These are phyloP conservation scores for Scelioninae gen. 2 DNA, from an alignment of 2,888 invertebrate species.

Conservation along the genomic window DNA sequence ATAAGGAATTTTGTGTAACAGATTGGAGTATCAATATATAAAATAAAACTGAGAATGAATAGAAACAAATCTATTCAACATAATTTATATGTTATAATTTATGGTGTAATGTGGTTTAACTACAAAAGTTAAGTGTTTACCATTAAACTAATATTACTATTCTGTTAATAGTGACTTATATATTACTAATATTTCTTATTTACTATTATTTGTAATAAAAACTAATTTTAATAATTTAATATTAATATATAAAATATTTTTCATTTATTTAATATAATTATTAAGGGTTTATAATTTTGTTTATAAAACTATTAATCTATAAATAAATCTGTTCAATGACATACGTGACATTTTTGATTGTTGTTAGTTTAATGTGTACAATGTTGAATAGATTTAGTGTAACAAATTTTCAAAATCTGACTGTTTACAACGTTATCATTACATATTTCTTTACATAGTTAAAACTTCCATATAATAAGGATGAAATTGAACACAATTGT, in stretches of 20 bases:
- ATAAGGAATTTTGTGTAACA: slow-evolving; percentile 50
- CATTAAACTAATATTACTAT: slow-evolving; percentile 1
- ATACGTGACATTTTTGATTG: not conserved
- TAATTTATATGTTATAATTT: slow-evolving; percentile 21
- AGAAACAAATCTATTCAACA: slow-evolving; percentile 53
- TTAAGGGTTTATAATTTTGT: slow-evolving; percentile 2
- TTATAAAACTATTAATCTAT: slow-evolving; percentile 16
- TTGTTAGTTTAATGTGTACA: not conserved
- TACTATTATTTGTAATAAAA: slow-evolving; percentile 8
- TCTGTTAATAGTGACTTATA: slow-evolving; percentile 7
- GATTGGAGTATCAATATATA: slow-evolving; percentile 41
- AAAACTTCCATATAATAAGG: too few relatives aligned
- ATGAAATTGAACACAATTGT: too few relatives aligned
- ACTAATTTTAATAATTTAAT: not conserved
- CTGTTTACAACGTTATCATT: too few relatives aligned
- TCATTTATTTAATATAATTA: slow-evolving; percentile 17
- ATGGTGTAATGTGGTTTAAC: slow-evolving; percentile 19
- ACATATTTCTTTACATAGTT: too few relatives aligned
- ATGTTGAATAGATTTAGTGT: slow-evolving; percentile 36
- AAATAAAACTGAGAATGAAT: slow-evolving; percentile 50
- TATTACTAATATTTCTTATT: slow-evolving; percentile 10
- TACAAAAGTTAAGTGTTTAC: slow-evolving; percentile 20
- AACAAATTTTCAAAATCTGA: too few relatives aligned
- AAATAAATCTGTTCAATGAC: slow-evolving; percentile 18
- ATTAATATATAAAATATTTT: slow-evolving; percentile 21